Percentiles rank a stretch among this genome's conserved stretches.
Evolutionary conservation across 1,140 invertebrate species (phyloP).

Genomic region (Acromyrmex echinatior): DNA sequence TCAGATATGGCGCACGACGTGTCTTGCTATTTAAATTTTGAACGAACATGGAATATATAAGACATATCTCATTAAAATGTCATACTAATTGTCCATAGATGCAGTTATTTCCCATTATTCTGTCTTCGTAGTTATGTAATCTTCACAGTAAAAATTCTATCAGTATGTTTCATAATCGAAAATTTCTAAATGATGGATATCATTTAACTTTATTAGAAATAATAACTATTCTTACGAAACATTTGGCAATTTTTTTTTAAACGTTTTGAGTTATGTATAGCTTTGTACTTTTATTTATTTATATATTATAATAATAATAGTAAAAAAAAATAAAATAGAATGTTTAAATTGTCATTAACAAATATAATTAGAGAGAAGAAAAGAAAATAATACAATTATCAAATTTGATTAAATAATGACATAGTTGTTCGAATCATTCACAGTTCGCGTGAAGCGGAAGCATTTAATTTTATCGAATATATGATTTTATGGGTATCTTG

Average conservation of each 20-base stretch:
- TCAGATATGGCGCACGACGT: background rate
- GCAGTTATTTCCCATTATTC: constrained; percentile 21
- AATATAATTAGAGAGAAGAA: background rate
- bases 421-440: background rate
- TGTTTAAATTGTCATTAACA: constrained; percentile 5
- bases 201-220: constrained; percentile 3
- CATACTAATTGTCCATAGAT: background rate
- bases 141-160: constrained; percentile 35
- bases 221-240: background rate
- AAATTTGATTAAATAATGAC: background rate
- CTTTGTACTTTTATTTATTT: background rate
- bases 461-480: background rate
- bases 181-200: background rate
- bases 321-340: background rate
- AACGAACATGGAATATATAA: background rate
- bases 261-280: background rate
- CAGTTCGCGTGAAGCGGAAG: background rate
- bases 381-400: background rate
- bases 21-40: background rate
- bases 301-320: background rate
- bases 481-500: background rate
- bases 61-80: background rate
- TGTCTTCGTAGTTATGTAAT: background rate
- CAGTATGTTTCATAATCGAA: constrained; percentile 37
- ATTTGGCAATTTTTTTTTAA: background rate